phyloP scores from a whole-genome alignment of 2,797 vertebrate genomes.

The Hydrophis major region DNA sequence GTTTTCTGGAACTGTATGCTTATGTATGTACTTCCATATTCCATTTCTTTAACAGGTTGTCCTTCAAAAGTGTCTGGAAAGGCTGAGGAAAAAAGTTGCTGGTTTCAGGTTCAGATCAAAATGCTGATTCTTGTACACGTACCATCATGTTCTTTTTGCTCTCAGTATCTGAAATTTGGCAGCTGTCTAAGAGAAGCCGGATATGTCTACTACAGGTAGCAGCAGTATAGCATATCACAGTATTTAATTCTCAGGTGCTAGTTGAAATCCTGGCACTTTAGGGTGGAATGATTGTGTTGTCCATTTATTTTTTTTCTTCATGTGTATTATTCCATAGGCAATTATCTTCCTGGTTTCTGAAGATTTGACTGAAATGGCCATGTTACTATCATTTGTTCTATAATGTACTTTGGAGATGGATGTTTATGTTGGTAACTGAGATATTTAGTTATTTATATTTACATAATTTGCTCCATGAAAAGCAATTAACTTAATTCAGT shows the following conservation, averaged over 20 bases:
- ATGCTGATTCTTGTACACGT: not conserved
- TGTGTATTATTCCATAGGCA: not conserved
- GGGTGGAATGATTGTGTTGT: not conserved
- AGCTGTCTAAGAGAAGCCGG: not conserved
- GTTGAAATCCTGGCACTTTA: not conserved
- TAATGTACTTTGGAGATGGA: not conserved
- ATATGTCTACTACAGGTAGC: not conserved
- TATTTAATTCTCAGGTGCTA: not conserved
- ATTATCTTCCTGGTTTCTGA: not conserved
- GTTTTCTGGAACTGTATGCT: not conserved
- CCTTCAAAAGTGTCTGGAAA: not conserved
- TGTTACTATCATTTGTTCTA: not conserved
- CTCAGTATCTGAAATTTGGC: not conserved
- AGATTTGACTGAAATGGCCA: not conserved
- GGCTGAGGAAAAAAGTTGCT: not conserved
- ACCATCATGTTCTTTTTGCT: not conserved
- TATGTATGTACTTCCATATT: not conserved
- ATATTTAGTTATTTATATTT: not conserved
- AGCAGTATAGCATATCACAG: not conserved
- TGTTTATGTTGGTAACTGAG: not conserved
- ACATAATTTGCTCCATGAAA: slow-evolving; percentile 36
- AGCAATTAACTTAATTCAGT: slow-evolving; percentile 1
- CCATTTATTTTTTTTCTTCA: not conserved
- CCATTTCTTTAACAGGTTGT: not conserved
- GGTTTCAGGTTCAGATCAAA: not conserved